Conservation (phyloP, 2,888 invertebrate species). For the Lasioglossum marginatum region DNA sequence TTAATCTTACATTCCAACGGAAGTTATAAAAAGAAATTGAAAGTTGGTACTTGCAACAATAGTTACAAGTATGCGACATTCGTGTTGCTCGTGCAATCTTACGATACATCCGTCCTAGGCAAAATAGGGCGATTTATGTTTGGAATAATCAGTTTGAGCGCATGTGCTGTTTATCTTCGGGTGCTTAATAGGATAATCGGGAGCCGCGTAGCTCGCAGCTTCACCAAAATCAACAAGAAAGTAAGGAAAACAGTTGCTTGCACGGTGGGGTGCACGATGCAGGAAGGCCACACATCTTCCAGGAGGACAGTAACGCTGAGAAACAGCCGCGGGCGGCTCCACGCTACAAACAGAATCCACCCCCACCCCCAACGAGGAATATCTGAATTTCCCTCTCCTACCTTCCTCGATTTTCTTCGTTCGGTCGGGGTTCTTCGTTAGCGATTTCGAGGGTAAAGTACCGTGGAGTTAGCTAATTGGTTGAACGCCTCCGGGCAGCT, state of each 20-base stretch:
- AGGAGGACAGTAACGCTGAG: constrained; percentile 37
- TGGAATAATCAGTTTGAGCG: background rate
- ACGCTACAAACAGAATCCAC: constrained; percentile 45
- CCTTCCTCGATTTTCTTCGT: constrained; percentile 67
- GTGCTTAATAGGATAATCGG: background rate
- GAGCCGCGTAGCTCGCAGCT: background rate
- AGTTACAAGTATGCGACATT: background rate
- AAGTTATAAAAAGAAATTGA: too few species aligned
- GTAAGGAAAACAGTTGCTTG: constrained; percentile 7
- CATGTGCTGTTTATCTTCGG: background rate
- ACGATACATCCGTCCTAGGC: background rate
- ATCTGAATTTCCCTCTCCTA: constrained; percentile 61
- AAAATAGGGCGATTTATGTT: background rate
- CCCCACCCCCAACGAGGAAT: constrained; percentile 36
- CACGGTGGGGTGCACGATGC: constrained; percentile 26
- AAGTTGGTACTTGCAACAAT: too few species aligned
- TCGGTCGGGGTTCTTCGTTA: constrained; percentile 76
- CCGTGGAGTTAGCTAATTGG: constrained; percentile 82
- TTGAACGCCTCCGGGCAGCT: constrained; percentile 79
- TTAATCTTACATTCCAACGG: too few species aligned
- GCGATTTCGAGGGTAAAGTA: constrained; percentile 78
- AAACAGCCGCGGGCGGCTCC: constrained; percentile 56
- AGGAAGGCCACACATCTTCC: constrained; percentile 43
- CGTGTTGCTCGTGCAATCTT: background rate
- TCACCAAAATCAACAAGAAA: constrained; percentile 36